These are phyloP conservation scores for Ophioderma brevispina DNA, from an alignment of 35 echinoderm and acorn worm genomes.

Conservation along the genomic window DNA sequence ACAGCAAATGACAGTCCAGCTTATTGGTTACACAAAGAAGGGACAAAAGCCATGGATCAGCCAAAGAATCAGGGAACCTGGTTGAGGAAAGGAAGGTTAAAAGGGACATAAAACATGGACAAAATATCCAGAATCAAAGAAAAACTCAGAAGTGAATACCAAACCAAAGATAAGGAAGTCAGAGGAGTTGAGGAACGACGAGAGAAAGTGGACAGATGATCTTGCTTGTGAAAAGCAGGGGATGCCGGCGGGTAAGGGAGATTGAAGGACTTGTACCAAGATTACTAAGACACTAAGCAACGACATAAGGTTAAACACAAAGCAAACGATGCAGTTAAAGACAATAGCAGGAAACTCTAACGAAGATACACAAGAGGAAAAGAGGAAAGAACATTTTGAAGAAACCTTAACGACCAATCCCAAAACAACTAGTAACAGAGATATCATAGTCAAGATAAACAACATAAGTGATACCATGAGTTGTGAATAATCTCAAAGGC, in stretches of 20 bases:
- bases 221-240: not conserved
- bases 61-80: not conserved
- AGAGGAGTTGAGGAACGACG: not conserved
- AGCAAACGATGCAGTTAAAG: no score
- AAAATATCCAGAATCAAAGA: conserved; percentile 36
- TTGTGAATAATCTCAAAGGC: no score
- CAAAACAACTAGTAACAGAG: no score
- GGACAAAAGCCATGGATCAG: conserved; percentile 21
- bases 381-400: no score
- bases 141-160: conserved; percentile 1
- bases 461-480: no score
- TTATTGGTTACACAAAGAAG: conserved; percentile 32
- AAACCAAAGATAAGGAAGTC: conserved; percentile 22
- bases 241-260: not conserved
- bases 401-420: no score
- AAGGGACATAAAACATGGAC: not conserved
- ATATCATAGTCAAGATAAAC: no score
- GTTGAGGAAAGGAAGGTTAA: conserved; percentile 8
- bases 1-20: conserved; percentile 11
- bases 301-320: not conserved
- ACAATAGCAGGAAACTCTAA: no score
- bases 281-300: conserved; percentile 35
- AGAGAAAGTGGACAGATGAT: not conserved
- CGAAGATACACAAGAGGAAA: no score
- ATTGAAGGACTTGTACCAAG: conserved; percentile 21